Base-by-base conservation (phyloP, 2,888 invertebrate species). In the Napeogenes sylphis region DNA sequence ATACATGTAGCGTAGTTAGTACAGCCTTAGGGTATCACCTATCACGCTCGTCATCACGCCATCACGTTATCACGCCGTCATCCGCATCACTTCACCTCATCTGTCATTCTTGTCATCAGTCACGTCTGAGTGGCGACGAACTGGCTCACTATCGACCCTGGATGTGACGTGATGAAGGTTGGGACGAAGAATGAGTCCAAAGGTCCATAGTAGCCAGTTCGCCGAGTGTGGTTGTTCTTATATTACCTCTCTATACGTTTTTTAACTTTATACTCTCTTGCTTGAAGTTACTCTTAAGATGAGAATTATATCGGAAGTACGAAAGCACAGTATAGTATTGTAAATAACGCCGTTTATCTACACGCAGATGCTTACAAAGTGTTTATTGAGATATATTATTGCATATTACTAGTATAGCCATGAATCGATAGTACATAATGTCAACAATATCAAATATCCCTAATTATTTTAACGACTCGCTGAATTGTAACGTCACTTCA, bases 51-150 rank as follows among this genome's bases (percentile, higher is more conserved):
- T 74, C 73, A 70, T 72, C 71, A 55, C 42, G 38, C 71, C 70
- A 71, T 66, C 66, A 61, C 67, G 21, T 80, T 79, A 77, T 80
- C 79, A 79, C 79, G 81, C 80, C 77, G 78, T 85, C 85, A 84
- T 88, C 89, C 89, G 88, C 90, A 89, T 90, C 90, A 89, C 88
- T 82, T 78, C 87, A 85, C 82, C 73, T 85, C 87, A 87, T 84
- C 59, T 70, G 68, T 79, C 80, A 83, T 84, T 77, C 75, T 79
- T 72, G 74, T 86, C 87, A 87, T 85, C 76, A 72, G 78, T 81
- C 89, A 89, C 85, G 80, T 89, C 80, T 90, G 90, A 85, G 81
- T 84, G 89, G 85, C 72, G 82, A 80, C 82, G 81, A 74, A 78
- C 84, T 87, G 85, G 85, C 77, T 70, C 73, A 76, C 76, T 77